Conservation (phyloP, 2,888 invertebrate genomes). For the Ellobium chinense region DNA sequence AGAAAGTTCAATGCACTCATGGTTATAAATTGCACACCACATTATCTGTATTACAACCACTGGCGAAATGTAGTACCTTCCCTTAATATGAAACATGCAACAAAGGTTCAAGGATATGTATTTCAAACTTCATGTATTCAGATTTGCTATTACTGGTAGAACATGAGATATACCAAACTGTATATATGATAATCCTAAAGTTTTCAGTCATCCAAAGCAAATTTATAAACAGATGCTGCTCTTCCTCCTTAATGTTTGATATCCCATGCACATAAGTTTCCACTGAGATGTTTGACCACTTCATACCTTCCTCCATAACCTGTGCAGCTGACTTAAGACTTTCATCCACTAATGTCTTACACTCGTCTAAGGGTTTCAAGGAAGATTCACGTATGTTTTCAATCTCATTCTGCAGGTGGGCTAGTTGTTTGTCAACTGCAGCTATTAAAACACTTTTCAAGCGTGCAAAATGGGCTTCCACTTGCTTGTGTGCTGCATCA, state of each 20-base stretch:
- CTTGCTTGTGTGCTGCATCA: slow-evolving; percentile 56
- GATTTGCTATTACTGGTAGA: too few relatives aligned
- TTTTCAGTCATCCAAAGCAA: neutral
- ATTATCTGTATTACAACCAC: too few relatives aligned
- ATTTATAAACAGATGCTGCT: neutral
- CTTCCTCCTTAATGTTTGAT: neutral
- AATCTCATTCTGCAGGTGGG: slow-evolving; percentile 62
- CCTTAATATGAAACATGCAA: too few relatives aligned
- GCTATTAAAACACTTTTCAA: slow-evolving; percentile 60
- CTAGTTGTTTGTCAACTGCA: slow-evolving; percentile 62
- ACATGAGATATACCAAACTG: too few relatives aligned
- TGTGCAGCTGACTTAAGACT: slow-evolving; percentile 61
- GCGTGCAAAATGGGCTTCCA: slow-evolving; percentile 65
- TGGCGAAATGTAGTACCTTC: too few relatives aligned
- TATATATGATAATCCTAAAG: too few relatives aligned
- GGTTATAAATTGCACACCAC: too few relatives aligned
- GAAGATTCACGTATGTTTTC: slow-evolving; percentile 61
- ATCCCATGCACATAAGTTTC: neutral
- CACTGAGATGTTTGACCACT: too few relatives aligned
- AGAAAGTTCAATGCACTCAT: too few relatives aligned
- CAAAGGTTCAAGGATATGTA: too few relatives aligned
- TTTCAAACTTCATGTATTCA: too few relatives aligned
- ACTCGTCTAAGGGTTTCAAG: slow-evolving; percentile 67
- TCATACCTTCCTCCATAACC: slow-evolving; percentile 73
- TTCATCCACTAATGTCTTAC: slow-evolving; percentile 69